A percentile compares a stretch with the other conserved stretches of the same genome.
These are phyloP conservation scores for Chromis chromis DNA, from an alignment of 2,797 vertebrate species.

Conservation along the genomic window DNA sequence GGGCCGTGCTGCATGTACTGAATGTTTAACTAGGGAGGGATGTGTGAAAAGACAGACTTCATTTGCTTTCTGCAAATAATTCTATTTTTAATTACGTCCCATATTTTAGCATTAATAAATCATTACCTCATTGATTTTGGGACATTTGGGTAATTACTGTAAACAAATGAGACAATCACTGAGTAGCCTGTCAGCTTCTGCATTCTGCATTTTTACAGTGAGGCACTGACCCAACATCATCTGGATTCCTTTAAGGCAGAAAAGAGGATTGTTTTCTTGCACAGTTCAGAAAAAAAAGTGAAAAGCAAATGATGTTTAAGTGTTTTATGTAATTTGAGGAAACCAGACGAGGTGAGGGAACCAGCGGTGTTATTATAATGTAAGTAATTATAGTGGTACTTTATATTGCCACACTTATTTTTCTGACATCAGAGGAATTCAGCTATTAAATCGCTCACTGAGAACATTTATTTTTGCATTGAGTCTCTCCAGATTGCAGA, in stretches of 20 bases:
- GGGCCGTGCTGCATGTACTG: conserved; percentile 6
- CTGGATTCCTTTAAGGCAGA: conserved; percentile 1
- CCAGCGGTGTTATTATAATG: not conserved
- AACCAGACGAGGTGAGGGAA: not conserved
- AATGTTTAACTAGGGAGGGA: conserved; percentile 24
- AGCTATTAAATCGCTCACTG: not conserved
- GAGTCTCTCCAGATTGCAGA: not conserved
- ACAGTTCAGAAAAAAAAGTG: not conserved
- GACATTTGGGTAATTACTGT: conserved; percentile 65
- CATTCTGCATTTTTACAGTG: conserved; percentile 18
- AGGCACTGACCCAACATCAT: conserved; percentile 18
- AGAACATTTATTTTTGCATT: too few relatives aligned
- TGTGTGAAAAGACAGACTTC: conserved; percentile 25
- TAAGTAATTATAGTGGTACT: not conserved
- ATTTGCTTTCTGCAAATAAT: conserved; percentile 48
- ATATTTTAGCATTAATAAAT: conserved; percentile 61
- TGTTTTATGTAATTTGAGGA: not conserved
- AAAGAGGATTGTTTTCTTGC: not conserved
- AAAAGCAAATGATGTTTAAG: not conserved
- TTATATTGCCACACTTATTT: not conserved
- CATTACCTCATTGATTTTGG: conserved; percentile 59
- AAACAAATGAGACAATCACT: conserved; percentile 61
- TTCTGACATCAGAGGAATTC: conserved; percentile 1
- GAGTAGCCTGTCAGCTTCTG: conserved; percentile 30
- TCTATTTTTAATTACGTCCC: conserved; percentile 53